These are phyloP conservation scores for Lepus oiostolus DNA, from an alignment of 2,797 vertebrate genomes.

Conservation along the genomic window DNA sequence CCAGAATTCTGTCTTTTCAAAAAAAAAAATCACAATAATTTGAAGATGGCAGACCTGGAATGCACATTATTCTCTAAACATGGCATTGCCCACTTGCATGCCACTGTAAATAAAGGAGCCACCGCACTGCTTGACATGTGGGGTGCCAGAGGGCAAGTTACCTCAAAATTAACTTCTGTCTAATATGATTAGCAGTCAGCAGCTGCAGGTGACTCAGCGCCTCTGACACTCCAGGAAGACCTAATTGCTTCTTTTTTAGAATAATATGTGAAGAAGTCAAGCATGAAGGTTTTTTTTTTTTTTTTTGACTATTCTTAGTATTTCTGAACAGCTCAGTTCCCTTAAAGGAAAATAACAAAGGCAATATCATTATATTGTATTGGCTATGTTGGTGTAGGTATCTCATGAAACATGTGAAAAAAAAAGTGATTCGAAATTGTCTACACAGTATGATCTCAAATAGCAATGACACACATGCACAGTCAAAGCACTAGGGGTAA, in stretches of 20 bases:
- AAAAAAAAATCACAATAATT: constrained; percentile 69
- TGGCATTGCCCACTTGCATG: constrained; percentile 64
- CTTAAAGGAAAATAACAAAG: constrained; percentile 56
- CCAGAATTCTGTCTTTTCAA: constrained; percentile 55
- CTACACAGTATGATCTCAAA: neutral
- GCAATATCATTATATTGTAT: neutral
- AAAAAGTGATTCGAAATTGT: neutral
- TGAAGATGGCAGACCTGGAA: constrained; percentile 63
- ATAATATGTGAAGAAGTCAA: constrained; percentile 50
- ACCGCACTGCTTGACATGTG: neutral
- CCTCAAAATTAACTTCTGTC: constrained; percentile 81
- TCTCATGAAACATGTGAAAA: neutral
- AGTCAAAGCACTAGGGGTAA: neutral
- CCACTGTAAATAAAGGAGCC: constrained; percentile 61
- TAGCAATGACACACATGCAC: neutral
- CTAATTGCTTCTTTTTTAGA: constrained; percentile 59
- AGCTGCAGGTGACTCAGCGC: constrained; percentile 64
- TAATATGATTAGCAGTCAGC: constrained; percentile 65
- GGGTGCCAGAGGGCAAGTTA: constrained; percentile 69
- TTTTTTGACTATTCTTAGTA: constrained; percentile 22
- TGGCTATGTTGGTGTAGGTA: neutral
- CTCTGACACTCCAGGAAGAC: neutral
- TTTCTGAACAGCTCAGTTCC: constrained; percentile 22
- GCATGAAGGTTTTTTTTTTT: constrained; percentile 51
- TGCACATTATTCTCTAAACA: constrained; percentile 64